Percentiles rank a stretch among this genome's conserved stretches.
Conservation (phyloP, 2,797 vertebrate genomes). For the Potorous gilbertii region DNA sequence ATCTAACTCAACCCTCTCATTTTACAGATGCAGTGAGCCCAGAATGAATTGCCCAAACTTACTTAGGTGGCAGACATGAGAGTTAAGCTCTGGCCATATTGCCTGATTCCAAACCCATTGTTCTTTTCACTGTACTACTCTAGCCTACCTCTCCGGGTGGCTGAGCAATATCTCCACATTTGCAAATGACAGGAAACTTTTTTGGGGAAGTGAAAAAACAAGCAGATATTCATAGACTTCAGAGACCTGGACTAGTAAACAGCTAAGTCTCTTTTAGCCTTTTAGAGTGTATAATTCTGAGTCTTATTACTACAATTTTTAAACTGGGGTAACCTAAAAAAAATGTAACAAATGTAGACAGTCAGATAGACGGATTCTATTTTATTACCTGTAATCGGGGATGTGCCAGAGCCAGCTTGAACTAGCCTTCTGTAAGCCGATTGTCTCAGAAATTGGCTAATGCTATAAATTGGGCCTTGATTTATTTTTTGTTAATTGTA, state of each 20-base stretch:
- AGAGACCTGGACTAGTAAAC: background rate
- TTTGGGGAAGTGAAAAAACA: background rate
- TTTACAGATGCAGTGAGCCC: background rate
- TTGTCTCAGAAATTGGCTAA: background rate
- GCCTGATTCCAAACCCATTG: background rate
- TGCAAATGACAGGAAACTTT: background rate
- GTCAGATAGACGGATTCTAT: background rate
- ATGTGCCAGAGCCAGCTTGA: background rate
- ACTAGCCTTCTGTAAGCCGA: background rate
- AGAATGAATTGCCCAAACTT: background rate
- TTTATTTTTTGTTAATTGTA: background rate
- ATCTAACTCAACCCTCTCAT: background rate
- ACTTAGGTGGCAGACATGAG: background rate
- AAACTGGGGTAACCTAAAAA: background rate
- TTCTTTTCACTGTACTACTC: background rate
- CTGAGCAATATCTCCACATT: background rate
- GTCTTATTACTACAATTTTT: background rate
- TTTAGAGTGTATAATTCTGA: background rate
- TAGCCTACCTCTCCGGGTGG: background rate
- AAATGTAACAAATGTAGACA: background rate
- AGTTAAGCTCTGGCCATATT: background rate
- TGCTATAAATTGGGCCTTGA: background rate
- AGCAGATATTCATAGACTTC: background rate
- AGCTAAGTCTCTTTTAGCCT: background rate
- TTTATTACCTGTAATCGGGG: background rate